These are phyloP conservation scores for Mya arenaria DNA, from an alignment of 1,140 invertebrate species.

Conservation along the genomic window DNA sequence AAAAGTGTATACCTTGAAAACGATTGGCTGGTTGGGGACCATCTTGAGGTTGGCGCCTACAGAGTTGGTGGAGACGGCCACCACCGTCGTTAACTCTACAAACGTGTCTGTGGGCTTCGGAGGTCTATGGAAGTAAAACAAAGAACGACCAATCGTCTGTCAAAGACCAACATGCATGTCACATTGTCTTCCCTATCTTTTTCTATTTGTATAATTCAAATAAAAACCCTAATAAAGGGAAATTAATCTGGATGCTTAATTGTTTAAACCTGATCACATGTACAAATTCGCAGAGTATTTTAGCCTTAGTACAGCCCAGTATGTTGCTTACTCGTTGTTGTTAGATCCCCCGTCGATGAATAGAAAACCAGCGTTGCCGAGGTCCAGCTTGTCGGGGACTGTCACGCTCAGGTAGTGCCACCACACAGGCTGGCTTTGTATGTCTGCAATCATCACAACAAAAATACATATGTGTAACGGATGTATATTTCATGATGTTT, in stretches of 20 bases:
- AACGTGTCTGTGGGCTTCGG: conserved; percentile 67
- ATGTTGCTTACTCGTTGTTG: conserved; percentile 58
- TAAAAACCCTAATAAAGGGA: too few relatives aligned
- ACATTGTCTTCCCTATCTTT: too few relatives aligned
- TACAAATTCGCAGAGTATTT: too few relatives aligned
- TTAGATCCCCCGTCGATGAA: conserved; percentile 76
- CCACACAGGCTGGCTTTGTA: conserved; percentile 71
- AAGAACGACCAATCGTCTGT: neutral
- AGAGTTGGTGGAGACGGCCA: conserved; percentile 65
- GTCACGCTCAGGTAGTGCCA: conserved; percentile 74
- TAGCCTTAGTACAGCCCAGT: too few relatives aligned
- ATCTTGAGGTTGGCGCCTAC: conserved; percentile 70
- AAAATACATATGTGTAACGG: too few relatives aligned
- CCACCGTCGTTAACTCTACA: conserved; percentile 65
- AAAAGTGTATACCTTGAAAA: conserved; percentile 71
- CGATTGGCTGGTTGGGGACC: conserved; percentile 74
- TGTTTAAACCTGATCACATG: too few relatives aligned
- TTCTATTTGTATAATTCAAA: too few relatives aligned
- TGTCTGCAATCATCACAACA: too few relatives aligned
- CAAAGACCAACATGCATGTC: neutral
- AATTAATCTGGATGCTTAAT: too few relatives aligned
- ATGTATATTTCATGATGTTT: too few relatives aligned
- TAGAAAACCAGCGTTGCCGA: conserved; percentile 66
- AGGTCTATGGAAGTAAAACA: conserved; percentile 41
- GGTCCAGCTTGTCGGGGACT: conserved; percentile 67